Conservation (phyloP, 2,797 vertebrate genomes). For the Myiothlypis coronata region DNA sequence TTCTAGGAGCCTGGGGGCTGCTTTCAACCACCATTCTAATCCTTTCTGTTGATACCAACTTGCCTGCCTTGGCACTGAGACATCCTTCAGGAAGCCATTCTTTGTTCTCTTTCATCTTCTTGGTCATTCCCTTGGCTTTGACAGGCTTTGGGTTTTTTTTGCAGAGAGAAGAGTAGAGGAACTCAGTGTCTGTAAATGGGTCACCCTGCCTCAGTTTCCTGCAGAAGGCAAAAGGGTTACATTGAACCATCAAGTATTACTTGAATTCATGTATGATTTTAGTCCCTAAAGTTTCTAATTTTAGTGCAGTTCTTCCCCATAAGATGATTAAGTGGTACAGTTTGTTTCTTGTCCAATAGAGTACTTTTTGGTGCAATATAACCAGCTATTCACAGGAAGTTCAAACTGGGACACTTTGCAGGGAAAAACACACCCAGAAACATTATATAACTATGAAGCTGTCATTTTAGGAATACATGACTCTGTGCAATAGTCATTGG, state of each 20-base stretch:
- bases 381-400: neutral
- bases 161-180: neutral
- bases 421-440: neutral
- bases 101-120: neutral
- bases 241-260: neutral
- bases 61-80: neutral
- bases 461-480: neutral
- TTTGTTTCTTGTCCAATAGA: neutral
- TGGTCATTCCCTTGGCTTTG: neutral
- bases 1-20: neutral
- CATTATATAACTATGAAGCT: neutral
- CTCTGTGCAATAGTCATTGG: neutral
- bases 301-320: neutral
- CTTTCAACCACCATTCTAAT: neutral
- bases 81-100: neutral
- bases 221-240: neutral
- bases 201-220: constrained; percentile 72
- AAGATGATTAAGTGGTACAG: neutral
- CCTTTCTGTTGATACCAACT: neutral
- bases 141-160: neutral
- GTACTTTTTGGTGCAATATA: neutral
- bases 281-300: neutral
- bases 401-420: neutral
- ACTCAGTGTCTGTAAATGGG: constrained; percentile 15
- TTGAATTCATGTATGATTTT: neutral